Conservation (phyloP, 2,888 invertebrate genomes). For the Caenorhabditis sp. region DNA sequence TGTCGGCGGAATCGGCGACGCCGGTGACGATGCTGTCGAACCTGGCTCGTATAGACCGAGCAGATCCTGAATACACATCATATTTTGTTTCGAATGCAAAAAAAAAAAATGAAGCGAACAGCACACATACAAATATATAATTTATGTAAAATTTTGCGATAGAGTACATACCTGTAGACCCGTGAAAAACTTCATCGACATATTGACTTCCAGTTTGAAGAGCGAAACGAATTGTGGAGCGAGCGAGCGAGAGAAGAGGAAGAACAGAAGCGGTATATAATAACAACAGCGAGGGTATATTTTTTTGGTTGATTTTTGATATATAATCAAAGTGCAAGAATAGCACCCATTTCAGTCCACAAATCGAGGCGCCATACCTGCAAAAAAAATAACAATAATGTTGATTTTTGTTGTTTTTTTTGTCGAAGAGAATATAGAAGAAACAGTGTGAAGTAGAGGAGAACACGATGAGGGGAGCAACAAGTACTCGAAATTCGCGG, state of each 20-base stretch:
- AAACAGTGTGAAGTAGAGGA: not conserved
- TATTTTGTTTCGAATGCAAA: not conserved
- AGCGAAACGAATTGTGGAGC: not conserved
- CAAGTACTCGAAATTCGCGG: conserved; percentile 11
- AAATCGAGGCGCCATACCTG: conserved; percentile 34
- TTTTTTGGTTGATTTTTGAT: not conserved
- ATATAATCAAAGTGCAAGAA: conserved; percentile 7
- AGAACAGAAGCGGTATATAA: conserved; percentile 13
- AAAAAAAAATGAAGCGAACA: not conserved
- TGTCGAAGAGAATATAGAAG: not conserved
- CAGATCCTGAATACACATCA: conserved; percentile 34
- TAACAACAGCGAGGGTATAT: conserved; percentile 30
- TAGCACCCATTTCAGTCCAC: conserved; percentile 31
- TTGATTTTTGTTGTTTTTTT: too few species aligned
- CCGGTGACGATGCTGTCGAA: conserved; percentile 36
- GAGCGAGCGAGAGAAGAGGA: conserved; percentile 1
- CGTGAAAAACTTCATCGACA: conserved; percentile 60
- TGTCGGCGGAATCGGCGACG: conserved; percentile 43
- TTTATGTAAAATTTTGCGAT: not conserved
- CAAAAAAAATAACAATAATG: not conserved
- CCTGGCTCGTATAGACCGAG: conserved; percentile 49
- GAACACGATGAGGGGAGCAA: not conserved
- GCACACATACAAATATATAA: too few species aligned
- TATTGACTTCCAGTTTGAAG: conserved; percentile 22
- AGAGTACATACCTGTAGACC: conserved; percentile 51